These are phyloP conservation scores for Netelia virgata DNA, from an alignment of 2,888 invertebrate species.

Conservation along the genomic window DNA sequence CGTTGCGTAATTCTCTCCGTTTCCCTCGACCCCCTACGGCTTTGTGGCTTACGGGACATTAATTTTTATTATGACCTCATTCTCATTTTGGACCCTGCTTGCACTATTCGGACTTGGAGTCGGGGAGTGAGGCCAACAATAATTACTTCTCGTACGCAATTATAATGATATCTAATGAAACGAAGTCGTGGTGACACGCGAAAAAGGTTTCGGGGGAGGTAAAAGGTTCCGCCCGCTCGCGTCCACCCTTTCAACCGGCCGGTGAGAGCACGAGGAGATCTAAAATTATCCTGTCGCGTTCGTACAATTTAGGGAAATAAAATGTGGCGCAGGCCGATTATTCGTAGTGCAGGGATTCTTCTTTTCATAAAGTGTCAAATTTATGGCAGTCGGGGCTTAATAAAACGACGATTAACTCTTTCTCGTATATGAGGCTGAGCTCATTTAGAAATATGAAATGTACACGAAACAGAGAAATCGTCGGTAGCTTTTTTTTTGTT, in stretches of 20 bases:
- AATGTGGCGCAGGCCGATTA: constrained; percentile 31
- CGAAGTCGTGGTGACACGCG: constrained; percentile 55
- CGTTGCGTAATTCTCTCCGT: neutral
- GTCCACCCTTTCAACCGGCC: neutral
- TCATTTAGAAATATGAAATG: no score
- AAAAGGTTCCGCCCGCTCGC: constrained; percentile 35
- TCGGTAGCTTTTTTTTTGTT: no score
- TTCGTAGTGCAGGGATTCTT: constrained; percentile 25
- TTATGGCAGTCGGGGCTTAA: constrained; percentile 29
- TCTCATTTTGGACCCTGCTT: constrained; percentile 65
- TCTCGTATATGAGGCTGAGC: neutral
- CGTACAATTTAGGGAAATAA: constrained; percentile 52
- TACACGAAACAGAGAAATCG: no score
- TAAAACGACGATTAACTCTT: neutral
- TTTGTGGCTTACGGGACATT: constrained; percentile 69
- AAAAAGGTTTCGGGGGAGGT: constrained; percentile 5
- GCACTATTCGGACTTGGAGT: neutral
- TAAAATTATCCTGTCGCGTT: constrained; percentile 46
- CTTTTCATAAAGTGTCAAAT: constrained; percentile 32
- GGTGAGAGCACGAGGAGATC: constrained; percentile 32
- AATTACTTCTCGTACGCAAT: constrained; percentile 78
- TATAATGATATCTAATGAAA: constrained; percentile 80
- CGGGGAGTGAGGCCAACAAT: constrained; percentile 74
- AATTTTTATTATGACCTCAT: constrained; percentile 78
- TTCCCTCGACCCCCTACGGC: constrained; percentile 17